Conservation (phyloP, 2,113 vertebrate genomes). For the Melanotaenia duboulayi region DNA sequence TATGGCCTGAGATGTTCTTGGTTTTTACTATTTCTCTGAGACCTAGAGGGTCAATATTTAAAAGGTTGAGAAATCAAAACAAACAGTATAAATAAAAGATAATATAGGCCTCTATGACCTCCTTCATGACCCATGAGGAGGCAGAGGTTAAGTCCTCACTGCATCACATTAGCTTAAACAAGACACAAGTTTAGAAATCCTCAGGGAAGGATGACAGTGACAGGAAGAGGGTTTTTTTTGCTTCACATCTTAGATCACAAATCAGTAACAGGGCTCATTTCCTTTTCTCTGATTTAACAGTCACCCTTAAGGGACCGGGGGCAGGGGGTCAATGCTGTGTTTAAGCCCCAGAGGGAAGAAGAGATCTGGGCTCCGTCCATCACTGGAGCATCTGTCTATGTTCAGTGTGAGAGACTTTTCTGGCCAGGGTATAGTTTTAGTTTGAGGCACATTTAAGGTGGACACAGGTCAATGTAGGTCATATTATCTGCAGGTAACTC, state of each 20-base stretch:
- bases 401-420: background rate
- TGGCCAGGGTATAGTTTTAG: conserved; percentile 12
- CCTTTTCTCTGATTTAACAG: conserved; percentile 42
- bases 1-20: no score
- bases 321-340: conserved; percentile 10
- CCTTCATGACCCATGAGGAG: background rate
- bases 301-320: conserved; percentile 42
- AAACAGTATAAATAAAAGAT: background rate
- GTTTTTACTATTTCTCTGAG: no score
- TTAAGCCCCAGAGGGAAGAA: conserved; percentile 34
- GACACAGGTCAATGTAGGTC: background rate
- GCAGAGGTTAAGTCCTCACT: conserved; percentile 4
- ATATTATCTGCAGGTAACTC: conserved; percentile 11
- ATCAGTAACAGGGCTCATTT: conserved; percentile 62
- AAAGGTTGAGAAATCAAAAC: conserved; percentile 14
- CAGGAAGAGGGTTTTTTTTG: no score
- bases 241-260: conserved; percentile 35
- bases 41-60: no score
- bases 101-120: no score
- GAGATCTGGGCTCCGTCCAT: conserved; percentile 2
- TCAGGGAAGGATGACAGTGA: conserved; percentile 32
- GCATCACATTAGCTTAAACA: background rate
- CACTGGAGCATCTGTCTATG: conserved; percentile 22
- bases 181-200: conserved; percentile 17
- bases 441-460: background rate